Percentiles rank a stretch among this genome's conserved stretches.
Evolutionary conservation across 1,140 invertebrate species (phyloP).

Genomic region (Heliothis virescens): DNA sequence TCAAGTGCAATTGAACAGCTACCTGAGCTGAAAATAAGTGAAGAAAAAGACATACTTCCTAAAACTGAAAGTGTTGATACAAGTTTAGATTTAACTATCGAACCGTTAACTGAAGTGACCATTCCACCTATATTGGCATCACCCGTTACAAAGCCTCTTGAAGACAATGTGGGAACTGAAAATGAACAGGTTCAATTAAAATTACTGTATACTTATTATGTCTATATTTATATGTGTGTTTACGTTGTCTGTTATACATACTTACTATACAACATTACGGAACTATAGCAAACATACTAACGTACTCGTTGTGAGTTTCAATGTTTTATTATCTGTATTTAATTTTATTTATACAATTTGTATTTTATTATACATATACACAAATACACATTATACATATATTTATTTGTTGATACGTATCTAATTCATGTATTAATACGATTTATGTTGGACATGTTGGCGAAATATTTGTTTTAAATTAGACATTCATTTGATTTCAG

Average conservation of each 20-base stretch:
- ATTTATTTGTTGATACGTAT: conserved; percentile 20
- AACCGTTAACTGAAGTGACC: conserved; percentile 14
- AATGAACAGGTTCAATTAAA: conserved; percentile 80
- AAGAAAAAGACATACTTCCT: conserved; percentile 33
- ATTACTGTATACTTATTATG: conserved; percentile 80
- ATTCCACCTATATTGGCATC: not conserved
- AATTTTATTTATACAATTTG: conserved; percentile 46
- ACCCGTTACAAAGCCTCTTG: conserved; percentile 52
- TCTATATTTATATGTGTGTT: conserved; percentile 78
- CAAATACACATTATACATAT: conserved; percentile 11
- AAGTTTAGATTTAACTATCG: conserved; percentile 29
- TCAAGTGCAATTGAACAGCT: conserved; percentile 36
- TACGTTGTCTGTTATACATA: conserved; percentile 77
- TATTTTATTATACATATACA: conserved; percentile 50
- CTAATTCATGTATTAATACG: conserved; percentile 11
- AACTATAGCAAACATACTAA: conserved; percentile 65
- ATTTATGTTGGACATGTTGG: no score
- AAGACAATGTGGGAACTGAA: conserved; percentile 65
- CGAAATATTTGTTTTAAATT: conserved; percentile 19
- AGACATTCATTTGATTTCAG: conserved; percentile 65
- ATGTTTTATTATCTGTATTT: conserved; percentile 55
- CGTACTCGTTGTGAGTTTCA: conserved; percentile 68
- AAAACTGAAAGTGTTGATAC: conserved; percentile 28
- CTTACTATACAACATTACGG: conserved; percentile 75
- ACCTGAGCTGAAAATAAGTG: conserved; percentile 39